phyloP scores from a whole-genome alignment of 2,797 vertebrate genomes.

The Enteromius fasciolatus region DNA sequence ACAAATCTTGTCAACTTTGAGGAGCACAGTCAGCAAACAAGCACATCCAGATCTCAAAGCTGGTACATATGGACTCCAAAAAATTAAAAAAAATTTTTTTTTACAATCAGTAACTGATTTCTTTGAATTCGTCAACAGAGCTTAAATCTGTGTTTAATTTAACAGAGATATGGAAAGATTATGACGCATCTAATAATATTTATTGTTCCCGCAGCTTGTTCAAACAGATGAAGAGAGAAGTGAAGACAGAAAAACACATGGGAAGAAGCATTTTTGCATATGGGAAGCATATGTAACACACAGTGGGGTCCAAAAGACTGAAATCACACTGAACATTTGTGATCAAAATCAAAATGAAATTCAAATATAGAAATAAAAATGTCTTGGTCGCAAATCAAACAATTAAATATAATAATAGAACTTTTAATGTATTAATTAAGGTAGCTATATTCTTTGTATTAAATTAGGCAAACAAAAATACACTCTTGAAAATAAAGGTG shows the following conservation, averaged over 20 bases:
- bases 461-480: neutral
- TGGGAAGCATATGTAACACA: neutral
- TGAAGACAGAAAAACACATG: neutral
- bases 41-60: conserved; percentile 2
- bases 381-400: neutral
- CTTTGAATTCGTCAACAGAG: neutral
- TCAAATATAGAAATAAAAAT: neutral
- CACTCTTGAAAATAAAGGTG: too few relatives aligned
- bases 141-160: neutral
- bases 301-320: neutral
- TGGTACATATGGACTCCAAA: neutral
- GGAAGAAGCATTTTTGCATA: conserved; percentile 14
- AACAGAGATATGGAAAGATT: neutral
- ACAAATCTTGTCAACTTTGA: neutral
- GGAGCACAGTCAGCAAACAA: too few relatives aligned
- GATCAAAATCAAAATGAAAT: neutral
- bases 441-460: neutral
- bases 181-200: neutral
- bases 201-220: neutral
- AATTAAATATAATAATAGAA: neutral
- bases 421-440: neutral
- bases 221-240: conserved; percentile 4
- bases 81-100: neutral
- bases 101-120: neutral
- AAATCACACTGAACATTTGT: neutral